phyloP scores from a whole-genome alignment of 2,888 invertebrate species.

The Rhogogaster chlorosoma region DNA sequence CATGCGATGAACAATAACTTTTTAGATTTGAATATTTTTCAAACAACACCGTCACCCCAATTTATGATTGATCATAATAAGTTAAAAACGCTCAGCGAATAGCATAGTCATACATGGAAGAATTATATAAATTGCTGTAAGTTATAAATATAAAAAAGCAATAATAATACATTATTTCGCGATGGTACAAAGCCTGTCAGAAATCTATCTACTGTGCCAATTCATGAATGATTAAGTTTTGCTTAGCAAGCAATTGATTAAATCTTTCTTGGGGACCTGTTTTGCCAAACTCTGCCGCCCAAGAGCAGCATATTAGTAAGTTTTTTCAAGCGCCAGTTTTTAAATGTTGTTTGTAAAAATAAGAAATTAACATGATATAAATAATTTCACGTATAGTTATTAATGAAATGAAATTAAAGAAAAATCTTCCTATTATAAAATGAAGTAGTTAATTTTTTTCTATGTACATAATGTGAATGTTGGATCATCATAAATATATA shows the following conservation, averaged over 20 bases:
- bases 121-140: conserved; percentile 56
- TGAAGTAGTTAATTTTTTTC: too few relatives aligned
- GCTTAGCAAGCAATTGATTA: neutral
- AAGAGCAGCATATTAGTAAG: too few relatives aligned
- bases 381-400: too few relatives aligned
- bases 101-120: conserved; percentile 24
- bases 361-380: too few relatives aligned
- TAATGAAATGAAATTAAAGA: too few relatives aligned
- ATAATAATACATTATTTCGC: conserved; percentile 62
- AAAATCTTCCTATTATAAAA: too few relatives aligned
- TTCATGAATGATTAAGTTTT: conserved; percentile 36
- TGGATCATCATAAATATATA: too few relatives aligned
- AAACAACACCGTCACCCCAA: conserved; percentile 13
- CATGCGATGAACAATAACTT: neutral
- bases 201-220: conserved; percentile 35
- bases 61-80: conserved; percentile 23
- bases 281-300: too few relatives aligned
- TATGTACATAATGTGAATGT: too few relatives aligned
- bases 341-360: too few relatives aligned
- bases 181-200: conserved; percentile 61
- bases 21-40: neutral
- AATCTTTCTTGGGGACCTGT: neutral
- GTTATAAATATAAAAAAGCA: conserved; percentile 70
- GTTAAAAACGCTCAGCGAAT: conserved; percentile 12
- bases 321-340: too few relatives aligned